Conservation (phyloP, 2,888 invertebrate species). For the Pachycephus smyrnensis region DNA sequence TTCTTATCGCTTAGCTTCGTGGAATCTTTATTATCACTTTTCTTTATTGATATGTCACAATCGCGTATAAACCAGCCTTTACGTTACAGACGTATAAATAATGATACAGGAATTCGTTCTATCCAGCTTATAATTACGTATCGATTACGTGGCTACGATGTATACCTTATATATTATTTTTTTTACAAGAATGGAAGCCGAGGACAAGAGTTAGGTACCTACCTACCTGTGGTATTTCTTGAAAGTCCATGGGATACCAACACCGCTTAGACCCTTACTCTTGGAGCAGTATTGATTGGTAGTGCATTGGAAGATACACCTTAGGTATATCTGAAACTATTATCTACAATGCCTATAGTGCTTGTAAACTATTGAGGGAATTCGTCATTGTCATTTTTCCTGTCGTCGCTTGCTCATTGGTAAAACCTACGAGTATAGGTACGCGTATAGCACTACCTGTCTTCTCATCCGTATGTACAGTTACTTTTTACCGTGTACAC, state of each 20-base stretch:
- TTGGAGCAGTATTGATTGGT: background rate
- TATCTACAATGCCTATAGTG: conserved; percentile 31
- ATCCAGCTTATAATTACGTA: background rate
- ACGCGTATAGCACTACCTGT: background rate
- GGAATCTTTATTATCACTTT: background rate
- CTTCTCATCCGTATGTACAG: background rate
- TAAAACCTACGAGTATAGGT: conserved; percentile 23
- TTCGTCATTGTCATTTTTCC: conserved; percentile 51
- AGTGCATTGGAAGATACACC: background rate
- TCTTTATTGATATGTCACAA: background rate
- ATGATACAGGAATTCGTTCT: background rate
- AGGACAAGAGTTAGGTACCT: background rate
- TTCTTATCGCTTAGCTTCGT: background rate
- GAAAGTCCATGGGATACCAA: background rate
- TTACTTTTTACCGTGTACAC: background rate
- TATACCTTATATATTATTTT: background rate
- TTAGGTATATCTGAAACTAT: background rate
- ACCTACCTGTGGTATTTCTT: background rate
- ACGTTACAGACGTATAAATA: background rate
- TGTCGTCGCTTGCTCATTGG: conserved; percentile 32
- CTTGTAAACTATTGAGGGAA: conserved; percentile 52
- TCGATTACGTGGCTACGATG: background rate
- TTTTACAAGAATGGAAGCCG: background rate
- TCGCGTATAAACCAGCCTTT: background rate
- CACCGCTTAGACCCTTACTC: background rate